Evolutionary conservation across 1,140 invertebrate genomes (phyloP), one percentile per base, ranked within the genome.

Genomic region (Helicoverpa armigera): DNA sequence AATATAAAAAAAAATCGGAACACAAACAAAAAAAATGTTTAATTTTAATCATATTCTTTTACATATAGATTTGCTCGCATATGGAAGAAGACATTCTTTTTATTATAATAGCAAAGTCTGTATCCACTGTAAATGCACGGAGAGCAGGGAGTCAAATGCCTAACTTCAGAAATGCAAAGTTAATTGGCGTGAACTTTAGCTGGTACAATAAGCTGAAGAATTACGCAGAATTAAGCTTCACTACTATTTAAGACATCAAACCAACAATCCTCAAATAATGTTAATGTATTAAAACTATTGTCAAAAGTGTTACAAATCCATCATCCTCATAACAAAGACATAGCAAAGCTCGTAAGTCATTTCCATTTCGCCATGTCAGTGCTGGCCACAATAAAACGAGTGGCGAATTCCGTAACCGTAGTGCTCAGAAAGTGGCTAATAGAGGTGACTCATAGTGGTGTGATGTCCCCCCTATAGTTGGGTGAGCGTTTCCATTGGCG

Each of bases 351-450:
- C 18, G 12, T 31, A 31, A 72, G 69, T 72, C 12, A 53, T 70
- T 70, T 72, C 31, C 5, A 72, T 73, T 73, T 58, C 70, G 70
- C 54, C 54, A 73, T 43, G 73, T 43, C 35, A 7, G 35, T 43
- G 35, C 9, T 43, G 35, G 31, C 23, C 18, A 77, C 60, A 77
- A 54, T 53, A 77, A 80, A 80, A 80, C 74, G 16, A 69, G n/a
- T 74, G 80, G 78, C 60, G 70, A 56, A 81, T 80, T 79, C 81
- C 63, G 77, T 56, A 79, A 82, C 79, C 79, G 82, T 82, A 83
- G 85, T 85, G 80, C 65, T 83, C 82, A 70, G 81, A 85, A 84
- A 85, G 84, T 80, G 81, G 70, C 74, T 87, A 85, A 84, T 87
- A 83, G 82, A 77, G 80, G 69, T 87, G 86, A 87, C 65, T 87